These are phyloP conservation scores for Tetramorium parvispinum DNA, from an alignment of 1,140 invertebrate genomes.

Conservation along the genomic window DNA sequence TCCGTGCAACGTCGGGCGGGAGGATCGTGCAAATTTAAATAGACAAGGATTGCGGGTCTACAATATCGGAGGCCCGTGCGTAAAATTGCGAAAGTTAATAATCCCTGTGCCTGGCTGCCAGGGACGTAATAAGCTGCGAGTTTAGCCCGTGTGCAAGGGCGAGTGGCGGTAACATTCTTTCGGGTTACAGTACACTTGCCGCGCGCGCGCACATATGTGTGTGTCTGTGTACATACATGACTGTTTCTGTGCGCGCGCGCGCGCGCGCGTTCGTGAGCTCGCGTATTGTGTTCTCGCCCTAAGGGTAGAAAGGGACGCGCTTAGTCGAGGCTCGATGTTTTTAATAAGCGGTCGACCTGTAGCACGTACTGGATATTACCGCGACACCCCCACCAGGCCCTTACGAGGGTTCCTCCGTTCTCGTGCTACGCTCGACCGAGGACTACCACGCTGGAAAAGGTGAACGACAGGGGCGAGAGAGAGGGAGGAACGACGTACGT, in stretches of 20 bases:
- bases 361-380: conserved; percentile 82
- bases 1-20: conserved; percentile 6
- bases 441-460: conserved; percentile 11
- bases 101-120: conserved; percentile 59
- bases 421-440: conserved; percentile 36
- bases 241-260: conserved; percentile 51
- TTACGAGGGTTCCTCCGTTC: conserved; percentile 59
- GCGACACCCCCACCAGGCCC: conserved; percentile 69
- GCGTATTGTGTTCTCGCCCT: conserved; percentile 68
- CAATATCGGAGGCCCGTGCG: conserved; percentile 59
- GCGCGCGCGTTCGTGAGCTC: conserved; percentile 60
- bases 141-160: conserved; percentile 64
- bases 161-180: conserved; percentile 67
- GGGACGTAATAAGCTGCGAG: conserved; percentile 79
- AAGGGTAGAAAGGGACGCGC: conserved; percentile 69
- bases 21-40: conserved; percentile 62
- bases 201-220: conserved; percentile 41
- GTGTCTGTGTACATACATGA: conserved; percentile 56
- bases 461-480: conserved; percentile 1
- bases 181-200: conserved; percentile 63
- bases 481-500: conserved; percentile 42
- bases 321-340: conserved; percentile 79
- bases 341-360: conserved; percentile 83
- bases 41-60: conserved; percentile 48
- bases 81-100: conserved; percentile 78